Conservation (phyloP, 2,113 vertebrate genomes). For the Lophotis ruficrista region DNA sequence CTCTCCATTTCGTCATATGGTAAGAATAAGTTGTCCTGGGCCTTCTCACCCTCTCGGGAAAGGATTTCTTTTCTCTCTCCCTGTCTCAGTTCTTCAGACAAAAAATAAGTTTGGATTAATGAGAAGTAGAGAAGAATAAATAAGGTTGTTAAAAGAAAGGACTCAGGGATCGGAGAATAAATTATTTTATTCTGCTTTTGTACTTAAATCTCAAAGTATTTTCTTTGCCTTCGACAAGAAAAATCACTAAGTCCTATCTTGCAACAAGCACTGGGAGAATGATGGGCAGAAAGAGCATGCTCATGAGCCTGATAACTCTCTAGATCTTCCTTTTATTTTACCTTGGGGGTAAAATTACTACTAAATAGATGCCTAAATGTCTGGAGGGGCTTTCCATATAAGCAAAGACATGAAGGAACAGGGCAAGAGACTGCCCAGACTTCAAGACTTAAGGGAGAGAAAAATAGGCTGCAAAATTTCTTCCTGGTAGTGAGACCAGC, state of each 20-base stretch:
- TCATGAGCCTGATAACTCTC: neutral
- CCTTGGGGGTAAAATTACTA: neutral
- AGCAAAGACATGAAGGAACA: neutral
- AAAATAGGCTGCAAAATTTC: neutral
- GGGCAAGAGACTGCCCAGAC: neutral
- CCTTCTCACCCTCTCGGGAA: neutral
- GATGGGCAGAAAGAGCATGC: neutral
- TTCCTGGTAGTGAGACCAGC: neutral
- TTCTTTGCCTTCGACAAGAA: neutral
- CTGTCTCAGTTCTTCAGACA: neutral
- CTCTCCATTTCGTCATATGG: neutral
- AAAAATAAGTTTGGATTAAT: neutral
- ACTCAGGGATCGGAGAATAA: neutral
- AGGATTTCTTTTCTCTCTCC: neutral
- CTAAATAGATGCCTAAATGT: neutral
- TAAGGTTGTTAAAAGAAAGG: neutral
- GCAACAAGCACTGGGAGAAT: neutral
- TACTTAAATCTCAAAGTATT: neutral
- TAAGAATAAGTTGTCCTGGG: neutral
- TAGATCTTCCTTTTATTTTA: neutral
- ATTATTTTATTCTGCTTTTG: neutral
- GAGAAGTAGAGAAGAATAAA: neutral
- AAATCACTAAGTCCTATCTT: neutral
- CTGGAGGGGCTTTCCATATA: neutral
- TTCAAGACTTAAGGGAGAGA: neutral